Evolutionary conservation across 2,888 invertebrate genomes (phyloP), one percentile per base, ranked within the genome.

Genomic region (Synanthedon vespiformis): DNA sequence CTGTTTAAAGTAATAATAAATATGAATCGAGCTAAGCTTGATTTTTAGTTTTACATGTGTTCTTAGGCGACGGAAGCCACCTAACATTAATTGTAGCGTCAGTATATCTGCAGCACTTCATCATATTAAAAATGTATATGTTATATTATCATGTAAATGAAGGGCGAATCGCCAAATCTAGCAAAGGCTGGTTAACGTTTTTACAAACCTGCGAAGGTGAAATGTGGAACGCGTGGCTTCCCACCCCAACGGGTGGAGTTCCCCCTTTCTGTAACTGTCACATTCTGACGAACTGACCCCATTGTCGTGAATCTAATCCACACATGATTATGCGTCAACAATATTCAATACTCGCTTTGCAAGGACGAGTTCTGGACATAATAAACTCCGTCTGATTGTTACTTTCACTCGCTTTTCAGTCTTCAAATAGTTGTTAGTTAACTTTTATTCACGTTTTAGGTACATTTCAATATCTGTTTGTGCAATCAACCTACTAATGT

Each of bases 301-400:
- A 77, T 82, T 81, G 79, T 82, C 67, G 61, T 56, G 59, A 56
- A 65, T 74, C 73, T 79, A 77, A 78, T 77, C 74, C 77, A 76
- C 67, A 68, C 72, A 74, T 74, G 76, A 81, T 81, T 79, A 80
- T 80, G 75, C 78, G 77, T 64, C 68, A 72, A 80, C 71, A 72
- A 65, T 70, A 61, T 64, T 59, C 75, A 78, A 81, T 72, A 64
- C 66, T 54, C 57, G 59, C 58, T 62, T 68, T 67, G 70, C 74
- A 73, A 74, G 75, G 74, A 81, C 83, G 70, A 76, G 81, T 83
- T 82, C 77, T 67, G 59, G 56, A 68, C 71, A 81, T 79, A 82
- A 81, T 72, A 62, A 67, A 74, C 10, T 72, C 75, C 61, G 62
- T 65, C 67, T 69, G 66, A 76, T 74, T 72, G 72, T 74, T 65